Evolutionary conservation across 1,140 invertebrate species (phyloP).

Genomic region (Xylocopa sonorina): DNA sequence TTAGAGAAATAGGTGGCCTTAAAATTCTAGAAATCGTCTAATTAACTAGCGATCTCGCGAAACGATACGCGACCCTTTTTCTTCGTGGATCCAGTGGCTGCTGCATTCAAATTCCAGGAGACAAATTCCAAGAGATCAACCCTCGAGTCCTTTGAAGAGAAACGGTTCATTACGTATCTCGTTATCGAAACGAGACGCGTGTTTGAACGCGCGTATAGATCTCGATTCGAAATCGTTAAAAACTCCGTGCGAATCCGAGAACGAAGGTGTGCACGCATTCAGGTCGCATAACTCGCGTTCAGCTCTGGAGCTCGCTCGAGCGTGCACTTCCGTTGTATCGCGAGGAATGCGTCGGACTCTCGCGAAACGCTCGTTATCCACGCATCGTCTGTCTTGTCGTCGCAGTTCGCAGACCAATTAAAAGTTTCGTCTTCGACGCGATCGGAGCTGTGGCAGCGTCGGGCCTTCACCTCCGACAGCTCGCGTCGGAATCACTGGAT

Average conservation of each 20-base stretch:
- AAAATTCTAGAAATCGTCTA: no score
- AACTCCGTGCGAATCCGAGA: background rate
- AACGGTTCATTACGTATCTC: no score
- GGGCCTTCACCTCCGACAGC: no score
- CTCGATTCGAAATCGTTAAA: background rate
- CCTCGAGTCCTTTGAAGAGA: no score
- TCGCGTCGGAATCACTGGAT: conserved; percentile 22
- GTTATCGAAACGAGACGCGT: no score
- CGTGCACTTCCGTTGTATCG: background rate
- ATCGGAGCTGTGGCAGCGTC: background rate
- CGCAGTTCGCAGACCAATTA: conserved; percentile 32
- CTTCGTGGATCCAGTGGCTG: no score
- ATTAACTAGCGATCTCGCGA: no score
- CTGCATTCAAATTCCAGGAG: no score
- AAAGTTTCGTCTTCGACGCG: conserved; percentile 31
- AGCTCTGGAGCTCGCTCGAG: background rate
- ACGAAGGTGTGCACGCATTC: background rate
- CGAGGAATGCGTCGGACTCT: background rate
- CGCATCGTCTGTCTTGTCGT: conserved; percentile 24
- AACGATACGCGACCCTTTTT: no score
- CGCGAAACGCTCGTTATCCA: conserved; percentile 34
- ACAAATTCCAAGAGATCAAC: no score
- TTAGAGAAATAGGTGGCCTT: no score
- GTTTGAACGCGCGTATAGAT: no score
- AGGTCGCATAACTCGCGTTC: background rate